A percentile compares a stretch with the other conserved stretches of the same genome.
Evolutionary conservation across 2,888 invertebrate species (phyloP).

Genomic region (Brenthis ino): DNA sequence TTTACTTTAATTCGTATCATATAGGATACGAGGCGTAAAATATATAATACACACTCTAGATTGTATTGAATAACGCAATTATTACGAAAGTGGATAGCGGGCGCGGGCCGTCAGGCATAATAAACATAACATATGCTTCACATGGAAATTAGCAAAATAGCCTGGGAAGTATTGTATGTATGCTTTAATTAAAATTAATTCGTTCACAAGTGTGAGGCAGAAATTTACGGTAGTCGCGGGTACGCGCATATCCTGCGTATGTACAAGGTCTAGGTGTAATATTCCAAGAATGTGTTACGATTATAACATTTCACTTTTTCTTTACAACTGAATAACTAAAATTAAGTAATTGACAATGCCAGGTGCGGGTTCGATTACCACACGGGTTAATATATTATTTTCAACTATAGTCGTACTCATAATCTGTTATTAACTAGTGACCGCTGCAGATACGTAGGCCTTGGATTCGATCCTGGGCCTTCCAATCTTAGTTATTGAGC

Average conservation of each 20-base stretch:
- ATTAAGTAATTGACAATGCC: no score
- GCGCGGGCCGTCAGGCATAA: conserved; percentile 13
- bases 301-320: no score
- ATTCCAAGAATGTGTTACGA: neutral
- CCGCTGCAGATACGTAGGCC: no score
- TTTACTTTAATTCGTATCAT: no score
- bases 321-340: no score
- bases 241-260: conserved; percentile 7
- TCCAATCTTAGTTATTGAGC: no score
- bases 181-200: conserved; percentile 34
- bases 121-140: conserved; percentile 25
- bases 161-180: conserved; percentile 28
- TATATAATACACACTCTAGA: neutral
- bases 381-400: no score
- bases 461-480: no score
- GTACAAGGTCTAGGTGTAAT: conserved; percentile 13
- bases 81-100: conserved; percentile 13
- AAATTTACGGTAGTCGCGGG: conserved; percentile 25
- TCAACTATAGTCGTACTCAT: no score
- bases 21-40: no score
- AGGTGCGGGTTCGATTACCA: no score
- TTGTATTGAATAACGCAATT: conserved; percentile 29
- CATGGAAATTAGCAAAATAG: conserved; percentile 29
- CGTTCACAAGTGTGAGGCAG: conserved; percentile 26
- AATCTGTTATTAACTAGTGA: no score